Evolutionary conservation across 2,888 invertebrate genomes (phyloP).

Genomic region (Tigriopus californicus): DNA sequence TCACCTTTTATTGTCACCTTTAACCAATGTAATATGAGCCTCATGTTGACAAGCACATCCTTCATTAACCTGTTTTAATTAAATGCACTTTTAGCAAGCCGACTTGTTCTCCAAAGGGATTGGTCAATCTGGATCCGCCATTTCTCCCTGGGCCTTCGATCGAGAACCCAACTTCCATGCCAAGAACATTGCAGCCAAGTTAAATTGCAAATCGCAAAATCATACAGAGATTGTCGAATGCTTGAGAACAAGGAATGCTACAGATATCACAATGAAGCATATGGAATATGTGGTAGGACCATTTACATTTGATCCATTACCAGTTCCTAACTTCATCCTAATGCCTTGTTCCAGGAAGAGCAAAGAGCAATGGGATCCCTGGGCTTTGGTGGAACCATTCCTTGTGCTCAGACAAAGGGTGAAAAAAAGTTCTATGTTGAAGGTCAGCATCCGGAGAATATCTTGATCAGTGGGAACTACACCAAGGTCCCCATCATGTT

Average conservation of each 20-base stretch:
- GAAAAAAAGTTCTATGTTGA: not conserved
- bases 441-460: not conserved
- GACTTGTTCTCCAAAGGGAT: slow-evolving; percentile 1
- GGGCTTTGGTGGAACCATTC: slow-evolving; percentile 11
- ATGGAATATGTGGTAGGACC: not conserved
- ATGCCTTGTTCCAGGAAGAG: not conserved
- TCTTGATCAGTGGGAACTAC: slow-evolving; percentile 1
- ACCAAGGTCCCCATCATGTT: not conserved
- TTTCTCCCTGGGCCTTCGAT: slow-evolving; percentile 11
- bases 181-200: not conserved
- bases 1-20: slow-evolving; percentile 15
- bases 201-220: not conserved
- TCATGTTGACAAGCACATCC: not conserved
- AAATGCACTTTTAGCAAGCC: not conserved
- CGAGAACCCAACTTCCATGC: not conserved
- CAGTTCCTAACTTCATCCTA: not conserved
- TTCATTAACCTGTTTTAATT: not conserved
- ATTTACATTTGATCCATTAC: no score
- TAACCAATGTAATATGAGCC: not conserved
- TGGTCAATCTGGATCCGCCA: slow-evolving; percentile 12
- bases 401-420: slow-evolving; percentile 12
- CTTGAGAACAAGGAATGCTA: not conserved
- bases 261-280: not conserved
- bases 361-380: not conserved
- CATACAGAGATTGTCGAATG: not conserved